phyloP scores from a whole-genome alignment of 2,113 vertebrate genomes.

The Etheostoma cragini region DNA sequence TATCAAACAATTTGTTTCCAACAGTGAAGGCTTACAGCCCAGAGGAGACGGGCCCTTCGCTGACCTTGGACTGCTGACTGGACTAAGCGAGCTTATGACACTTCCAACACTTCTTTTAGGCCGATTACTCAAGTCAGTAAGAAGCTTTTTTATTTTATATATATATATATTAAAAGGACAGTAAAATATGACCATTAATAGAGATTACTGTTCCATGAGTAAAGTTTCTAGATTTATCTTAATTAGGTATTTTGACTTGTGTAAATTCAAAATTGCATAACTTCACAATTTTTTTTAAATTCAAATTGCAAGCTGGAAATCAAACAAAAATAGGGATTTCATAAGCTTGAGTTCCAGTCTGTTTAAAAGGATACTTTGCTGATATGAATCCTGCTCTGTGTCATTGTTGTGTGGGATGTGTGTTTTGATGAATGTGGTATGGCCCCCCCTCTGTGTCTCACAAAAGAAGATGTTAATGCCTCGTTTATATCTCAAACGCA shows the following conservation, averaged over 20 bases:
- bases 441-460: not conserved
- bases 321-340: not conserved
- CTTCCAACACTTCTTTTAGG: constrained; percentile 18
- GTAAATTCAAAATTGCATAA: not conserved
- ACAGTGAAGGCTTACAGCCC: constrained; percentile 32
- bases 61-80: constrained; percentile 58
- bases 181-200: not conserved
- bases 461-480: constrained; percentile 15
- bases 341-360: not conserved
- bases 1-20: constrained; percentile 60
- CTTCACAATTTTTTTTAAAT: not conserved
- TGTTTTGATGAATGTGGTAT: no score
- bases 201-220: not conserved
- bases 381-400: no score
- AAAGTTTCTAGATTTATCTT: no score
- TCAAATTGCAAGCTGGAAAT: not conserved
- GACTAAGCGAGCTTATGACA: constrained; percentile 47
- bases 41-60: constrained; percentile 30
- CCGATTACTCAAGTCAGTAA: constrained; percentile 11
- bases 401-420: no score
- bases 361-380: not conserved
- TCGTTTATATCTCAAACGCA: constrained; percentile 25
- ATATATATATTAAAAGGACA: no score
- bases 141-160: no score
- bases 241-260: not conserved